These are phyloP conservation scores for Synanthedon vespiformis DNA, from an alignment of 2,888 invertebrate species.

Conservation along the genomic window DNA sequence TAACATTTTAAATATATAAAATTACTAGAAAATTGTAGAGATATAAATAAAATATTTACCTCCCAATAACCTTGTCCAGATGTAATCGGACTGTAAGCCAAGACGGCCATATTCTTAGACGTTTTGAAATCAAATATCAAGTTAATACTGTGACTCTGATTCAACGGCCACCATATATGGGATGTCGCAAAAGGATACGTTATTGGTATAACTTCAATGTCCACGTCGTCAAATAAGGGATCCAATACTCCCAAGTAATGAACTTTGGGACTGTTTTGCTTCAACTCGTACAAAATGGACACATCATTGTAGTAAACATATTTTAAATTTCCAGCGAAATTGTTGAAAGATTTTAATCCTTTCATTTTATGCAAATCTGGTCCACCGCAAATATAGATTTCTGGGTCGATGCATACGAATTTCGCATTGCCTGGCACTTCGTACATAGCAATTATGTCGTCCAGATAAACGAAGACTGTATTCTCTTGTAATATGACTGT, in stretches of 20 bases:
- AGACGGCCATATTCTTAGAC: constrained; percentile 83
- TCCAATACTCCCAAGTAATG: constrained; percentile 83
- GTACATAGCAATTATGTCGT: constrained; percentile 76
- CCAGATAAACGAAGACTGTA: constrained; percentile 79
- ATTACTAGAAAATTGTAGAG: too few relatives aligned
- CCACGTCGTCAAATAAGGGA: constrained; percentile 85
- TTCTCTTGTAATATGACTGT: constrained; percentile 86
- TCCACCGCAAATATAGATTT: constrained; percentile 92
- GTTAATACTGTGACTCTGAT: constrained; percentile 78
- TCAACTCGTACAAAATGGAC: constrained; percentile 89
- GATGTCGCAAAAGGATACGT: constrained; percentile 92
- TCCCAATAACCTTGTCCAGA: constrained; percentile 88
- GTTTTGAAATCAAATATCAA: constrained; percentile 90
- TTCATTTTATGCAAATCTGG: constrained; percentile 86
- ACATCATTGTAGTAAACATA: constrained; percentile 95
- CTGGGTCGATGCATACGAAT: constrained; percentile 90
- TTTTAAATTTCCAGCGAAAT: constrained; percentile 89
- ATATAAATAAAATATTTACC: constrained; percentile 55
- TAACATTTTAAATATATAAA: too few relatives aligned
- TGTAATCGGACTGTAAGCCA: constrained; percentile 86
- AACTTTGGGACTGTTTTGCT: constrained; percentile 86
- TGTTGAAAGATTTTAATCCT: constrained; percentile 84
- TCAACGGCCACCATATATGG: constrained; percentile 90
- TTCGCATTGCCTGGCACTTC: constrained; percentile 76
- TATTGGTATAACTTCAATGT: constrained; percentile 89